Conservation (phyloP, 1,140 invertebrate species). For the Phymorhynchus buccinoides region DNA sequence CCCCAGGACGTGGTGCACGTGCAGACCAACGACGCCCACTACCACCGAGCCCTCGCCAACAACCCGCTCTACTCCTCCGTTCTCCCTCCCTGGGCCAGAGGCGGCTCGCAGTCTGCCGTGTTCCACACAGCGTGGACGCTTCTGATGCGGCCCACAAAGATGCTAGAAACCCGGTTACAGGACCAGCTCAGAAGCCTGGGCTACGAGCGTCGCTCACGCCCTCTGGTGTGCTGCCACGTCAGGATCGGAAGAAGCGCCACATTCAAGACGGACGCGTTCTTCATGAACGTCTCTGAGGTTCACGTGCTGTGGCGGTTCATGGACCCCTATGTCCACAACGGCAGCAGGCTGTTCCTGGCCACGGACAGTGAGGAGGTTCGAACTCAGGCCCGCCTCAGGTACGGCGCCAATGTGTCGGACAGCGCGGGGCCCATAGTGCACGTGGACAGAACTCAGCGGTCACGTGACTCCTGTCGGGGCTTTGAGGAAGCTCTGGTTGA, state of each 20-base stretch:
- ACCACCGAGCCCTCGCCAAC: background rate
- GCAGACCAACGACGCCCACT: conserved; percentile 38
- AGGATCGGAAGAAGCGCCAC: conserved; percentile 51
- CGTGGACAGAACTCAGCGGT: conserved; percentile 44
- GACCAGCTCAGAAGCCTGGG: background rate
- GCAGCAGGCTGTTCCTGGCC: conserved; percentile 49
- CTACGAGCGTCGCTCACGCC: background rate
- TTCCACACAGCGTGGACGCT: conserved; percentile 15
- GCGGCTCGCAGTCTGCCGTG: background rate
- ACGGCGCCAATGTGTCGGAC: conserved; percentile 35
- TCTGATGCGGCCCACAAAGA: conserved; percentile 11
- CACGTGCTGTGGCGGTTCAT: conserved; percentile 44
- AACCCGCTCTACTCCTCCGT: conserved; percentile 26
- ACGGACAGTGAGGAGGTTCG: conserved; percentile 46
- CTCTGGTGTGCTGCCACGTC: conserved; percentile 52
- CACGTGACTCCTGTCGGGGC: conserved; percentile 34
- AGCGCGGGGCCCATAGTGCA: conserved; percentile 48
- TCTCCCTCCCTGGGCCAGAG: conserved; percentile 8
- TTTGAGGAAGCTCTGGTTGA: conserved; percentile 47
- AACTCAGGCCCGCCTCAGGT: conserved; percentile 14
- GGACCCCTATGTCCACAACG: conserved; percentile 15
- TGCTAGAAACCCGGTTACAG: background rate
- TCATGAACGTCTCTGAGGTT: conserved; percentile 22
- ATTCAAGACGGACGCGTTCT: conserved; percentile 29
- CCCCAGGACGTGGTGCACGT: conserved; percentile 46